phyloP scores from a whole-genome alignment of 1,140 invertebrate species.

The Drosophila aff. region DNA sequence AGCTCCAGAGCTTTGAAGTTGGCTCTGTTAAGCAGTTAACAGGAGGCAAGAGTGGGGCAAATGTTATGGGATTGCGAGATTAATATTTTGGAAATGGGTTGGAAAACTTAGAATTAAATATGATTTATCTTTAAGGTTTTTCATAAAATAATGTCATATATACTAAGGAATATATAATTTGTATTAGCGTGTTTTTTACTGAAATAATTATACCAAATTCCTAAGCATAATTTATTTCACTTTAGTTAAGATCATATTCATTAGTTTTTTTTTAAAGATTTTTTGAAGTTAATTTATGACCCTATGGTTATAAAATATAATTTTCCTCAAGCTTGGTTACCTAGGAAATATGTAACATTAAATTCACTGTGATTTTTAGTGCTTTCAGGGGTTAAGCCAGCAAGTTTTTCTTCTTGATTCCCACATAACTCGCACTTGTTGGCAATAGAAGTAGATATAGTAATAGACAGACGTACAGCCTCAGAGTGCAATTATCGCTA shows the following conservation, averaged over 20 bases:
- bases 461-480: conserved; percentile 25
- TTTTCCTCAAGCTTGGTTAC: background rate
- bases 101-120: background rate
- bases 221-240: background rate
- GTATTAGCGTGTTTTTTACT: background rate
- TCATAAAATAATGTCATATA: background rate
- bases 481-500: conserved; percentile 57
- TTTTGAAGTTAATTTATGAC: background rate
- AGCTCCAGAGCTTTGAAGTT: conserved; percentile 38
- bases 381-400: background rate
- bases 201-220: background rate
- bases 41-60: conserved; percentile 2
- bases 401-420: conserved; percentile 14
- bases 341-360: background rate
- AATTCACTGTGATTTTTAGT: background rate
- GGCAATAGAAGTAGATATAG: background rate
- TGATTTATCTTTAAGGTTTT: too few relatives aligned
- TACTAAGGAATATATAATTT: background rate
- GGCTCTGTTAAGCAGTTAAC: conserved; percentile 7
- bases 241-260: too few relatives aligned
- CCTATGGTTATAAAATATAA: background rate
- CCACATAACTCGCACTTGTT: conserved; percentile 44
- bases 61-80: background rate
- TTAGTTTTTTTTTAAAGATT: too few relatives aligned
- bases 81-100: background rate